phyloP scores from a whole-genome alignment of 1,140 invertebrate species.

The Aphelenchoides besseyi region DNA sequence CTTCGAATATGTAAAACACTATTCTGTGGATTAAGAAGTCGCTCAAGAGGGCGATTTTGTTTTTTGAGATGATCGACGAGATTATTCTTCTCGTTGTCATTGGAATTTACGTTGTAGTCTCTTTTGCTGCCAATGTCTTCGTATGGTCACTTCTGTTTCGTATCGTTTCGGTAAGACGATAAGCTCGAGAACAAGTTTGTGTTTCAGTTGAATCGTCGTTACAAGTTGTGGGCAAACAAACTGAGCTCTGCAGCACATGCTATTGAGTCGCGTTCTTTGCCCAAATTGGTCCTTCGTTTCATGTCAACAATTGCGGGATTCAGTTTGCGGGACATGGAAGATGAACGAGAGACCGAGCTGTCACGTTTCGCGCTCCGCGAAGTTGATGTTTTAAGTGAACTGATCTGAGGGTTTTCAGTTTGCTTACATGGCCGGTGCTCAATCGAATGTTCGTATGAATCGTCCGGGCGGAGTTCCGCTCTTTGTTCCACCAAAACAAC shows the following conservation, averaged over 20 bases:
- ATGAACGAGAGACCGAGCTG: slow-evolving; percentile 18
- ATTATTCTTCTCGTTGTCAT: not conserved
- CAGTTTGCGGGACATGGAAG: slow-evolving; percentile 17
- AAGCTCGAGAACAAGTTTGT: not conserved
- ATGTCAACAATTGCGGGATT: slow-evolving; percentile 6
- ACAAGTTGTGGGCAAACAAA: slow-evolving; percentile 14
- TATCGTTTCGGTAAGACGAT: slow-evolving; percentile 8
- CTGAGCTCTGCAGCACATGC: not conserved
- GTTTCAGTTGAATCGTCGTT: not conserved
- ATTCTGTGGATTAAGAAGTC: too few relatives aligned
- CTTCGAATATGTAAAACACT: too few relatives aligned
- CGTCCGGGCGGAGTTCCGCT: not conserved
- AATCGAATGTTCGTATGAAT: not conserved
- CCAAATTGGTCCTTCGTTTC: slow-evolving; percentile 9
- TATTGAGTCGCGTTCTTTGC: not conserved
- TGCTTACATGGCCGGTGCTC: not conserved
- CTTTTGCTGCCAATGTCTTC: not conserved
- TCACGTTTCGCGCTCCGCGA: slow-evolving; percentile 5
- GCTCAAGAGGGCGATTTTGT: too few relatives aligned
- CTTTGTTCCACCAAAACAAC: not conserved
- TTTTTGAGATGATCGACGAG: too few relatives aligned
- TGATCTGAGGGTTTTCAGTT: not conserved
- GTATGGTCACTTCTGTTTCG: slow-evolving; percentile 3
- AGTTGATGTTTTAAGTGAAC: not conserved
- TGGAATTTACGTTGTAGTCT: not conserved